Evolutionary conservation across 2,113 vertebrate genomes (phyloP).

Genomic region (Esox niger): DNA sequence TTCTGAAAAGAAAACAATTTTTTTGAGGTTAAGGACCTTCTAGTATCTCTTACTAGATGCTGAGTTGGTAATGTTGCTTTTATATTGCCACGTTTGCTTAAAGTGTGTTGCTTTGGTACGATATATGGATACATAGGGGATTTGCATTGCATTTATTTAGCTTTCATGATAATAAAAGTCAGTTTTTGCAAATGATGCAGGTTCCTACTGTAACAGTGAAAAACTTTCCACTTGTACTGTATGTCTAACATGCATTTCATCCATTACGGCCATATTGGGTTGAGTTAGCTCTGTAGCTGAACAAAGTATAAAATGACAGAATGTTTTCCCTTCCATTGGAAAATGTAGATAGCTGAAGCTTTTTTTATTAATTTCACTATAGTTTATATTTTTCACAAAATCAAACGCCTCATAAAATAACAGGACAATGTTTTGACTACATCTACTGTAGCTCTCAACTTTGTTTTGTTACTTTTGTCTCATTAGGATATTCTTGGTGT

Average conservation of each 20-base stretch:
- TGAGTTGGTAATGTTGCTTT: not conserved
- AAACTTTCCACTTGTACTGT: too few relatives aligned
- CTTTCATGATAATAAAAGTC: not conserved
- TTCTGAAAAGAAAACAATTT: not conserved
- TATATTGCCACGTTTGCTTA: not conserved
- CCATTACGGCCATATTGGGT: not conserved
- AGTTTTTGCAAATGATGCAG: not conserved
- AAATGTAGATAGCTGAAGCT: too few relatives aligned
- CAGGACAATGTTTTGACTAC: too few relatives aligned
- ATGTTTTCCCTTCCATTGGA: too few relatives aligned
- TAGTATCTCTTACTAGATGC: not conserved
- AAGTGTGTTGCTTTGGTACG: not conserved
- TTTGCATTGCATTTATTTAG: not conserved
- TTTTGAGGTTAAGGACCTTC: not conserved
- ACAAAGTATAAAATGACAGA: not conserved
- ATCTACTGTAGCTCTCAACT: not conserved
- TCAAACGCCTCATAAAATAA: too few relatives aligned
- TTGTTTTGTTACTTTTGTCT: not conserved
- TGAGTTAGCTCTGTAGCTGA: too few relatives aligned
- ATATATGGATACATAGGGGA: too few relatives aligned
- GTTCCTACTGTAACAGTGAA: too few relatives aligned
- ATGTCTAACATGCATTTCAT: not conserved
- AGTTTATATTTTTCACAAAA: too few relatives aligned
- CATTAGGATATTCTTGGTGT: not conserved
- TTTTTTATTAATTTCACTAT: too few relatives aligned